Evolutionary conservation across 2,797 vertebrate genomes (phyloP).

Genomic region (Sylvilagus floridanus): DNA sequence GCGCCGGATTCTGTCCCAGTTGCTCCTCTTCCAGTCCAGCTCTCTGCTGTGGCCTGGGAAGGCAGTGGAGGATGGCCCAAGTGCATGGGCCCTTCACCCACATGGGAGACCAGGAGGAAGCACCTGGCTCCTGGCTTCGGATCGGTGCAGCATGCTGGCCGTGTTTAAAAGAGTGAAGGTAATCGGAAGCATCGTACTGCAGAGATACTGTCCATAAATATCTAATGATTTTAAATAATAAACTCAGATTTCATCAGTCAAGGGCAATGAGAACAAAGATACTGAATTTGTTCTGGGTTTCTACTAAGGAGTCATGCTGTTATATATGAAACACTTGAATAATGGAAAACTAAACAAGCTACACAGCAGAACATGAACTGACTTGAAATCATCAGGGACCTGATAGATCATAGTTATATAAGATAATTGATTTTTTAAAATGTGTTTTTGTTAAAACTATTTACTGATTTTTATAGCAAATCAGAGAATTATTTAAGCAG

Average conservation of each 20-base stretch:
- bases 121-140: no score
- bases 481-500: not conserved
- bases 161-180: constrained; percentile 66
- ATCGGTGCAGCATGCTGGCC: no score
- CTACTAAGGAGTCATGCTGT: constrained; percentile 68
- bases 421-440: constrained; percentile 72
- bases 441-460: constrained; percentile 47
- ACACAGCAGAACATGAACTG: constrained; percentile 60
- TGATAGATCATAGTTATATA: constrained; percentile 53
- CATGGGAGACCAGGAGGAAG: no score
- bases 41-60: no score
- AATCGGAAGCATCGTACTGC: constrained; percentile 8
- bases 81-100: no score
- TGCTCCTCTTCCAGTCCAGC: no score
- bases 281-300: constrained; percentile 71
- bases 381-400: constrained; percentile 58
- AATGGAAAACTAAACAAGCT: constrained; percentile 73
- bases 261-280: constrained; percentile 68
- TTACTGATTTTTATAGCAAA: constrained; percentile 36
- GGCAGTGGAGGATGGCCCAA: no score
- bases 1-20: no score
- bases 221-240: constrained; percentile 76
- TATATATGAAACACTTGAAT: constrained; percentile 69
- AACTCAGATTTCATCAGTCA: constrained; percentile 75
- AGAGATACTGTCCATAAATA: constrained; percentile 56